Evolutionary conservation across 2,888 invertebrate species (phyloP), one percentile per base, ranked within the genome.

Genomic region (Dicyrtomina minuta): DNA sequence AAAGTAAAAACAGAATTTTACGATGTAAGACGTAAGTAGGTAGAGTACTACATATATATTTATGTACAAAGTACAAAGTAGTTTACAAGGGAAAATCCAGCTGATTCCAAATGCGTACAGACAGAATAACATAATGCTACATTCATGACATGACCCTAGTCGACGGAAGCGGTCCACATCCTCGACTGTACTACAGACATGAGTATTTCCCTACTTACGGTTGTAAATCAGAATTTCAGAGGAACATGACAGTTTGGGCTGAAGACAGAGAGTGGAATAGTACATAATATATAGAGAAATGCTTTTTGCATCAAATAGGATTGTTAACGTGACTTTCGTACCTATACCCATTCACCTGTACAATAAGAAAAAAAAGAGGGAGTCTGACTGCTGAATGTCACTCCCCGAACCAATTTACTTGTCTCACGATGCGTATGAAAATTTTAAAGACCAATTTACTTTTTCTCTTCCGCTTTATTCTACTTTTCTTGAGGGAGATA

Each of bases 361-460:
- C 51, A 17, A 41, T 44, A 24, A n/a, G 43, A 39, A 60, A 44
- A 43, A 60, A 60, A n/a, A n/a, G n/a, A n/a, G n/a, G n/a, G n/a
- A 43, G 39, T 43, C 60, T 60, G 43, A 58, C 58, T 58, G 58
- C 33, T 46, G 17, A 17, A 15, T 61, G 61, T 46, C 61, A 61
- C 46, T 61, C 46, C 27, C 13, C 26, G 26, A 46, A 46, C 61
- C 61, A 61, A 61, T 61, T 61, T 61, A 61, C 61, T 27, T 61
- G 61, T 61, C 46, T 46, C 44, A 24, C 43, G 60, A 60, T 60
- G 44, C 60, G 60, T 60, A 60, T 44, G 58, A 60, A 44, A 60
- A 60, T 60, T 60, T 60, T 44, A 60, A 60, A 43, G 43, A 20
- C 44, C 60, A 44, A 60, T 60, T 60, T 60, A 61, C 49, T 46